Conservation (phyloP, 2,113 vertebrate species). For the Urocitellus parryii region DNA sequence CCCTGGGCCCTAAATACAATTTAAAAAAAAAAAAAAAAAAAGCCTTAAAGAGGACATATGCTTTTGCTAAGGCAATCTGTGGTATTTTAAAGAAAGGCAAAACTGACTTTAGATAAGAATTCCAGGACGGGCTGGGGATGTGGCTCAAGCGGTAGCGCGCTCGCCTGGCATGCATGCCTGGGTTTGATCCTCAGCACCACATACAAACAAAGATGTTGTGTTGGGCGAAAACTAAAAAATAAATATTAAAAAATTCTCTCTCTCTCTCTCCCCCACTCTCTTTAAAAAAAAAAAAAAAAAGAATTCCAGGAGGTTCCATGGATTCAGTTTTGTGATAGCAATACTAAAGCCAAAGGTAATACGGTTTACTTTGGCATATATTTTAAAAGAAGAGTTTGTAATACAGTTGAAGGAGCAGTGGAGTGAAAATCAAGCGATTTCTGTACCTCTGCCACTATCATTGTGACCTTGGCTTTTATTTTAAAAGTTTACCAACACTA, state of each 20-base stretch:
- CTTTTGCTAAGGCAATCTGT: slow-evolving; percentile 23
- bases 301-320: neutral
- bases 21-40: neutral
- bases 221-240: too few species aligned
- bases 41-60: neutral
- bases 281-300: too few species aligned
- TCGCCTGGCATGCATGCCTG: too few species aligned
- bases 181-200: too few species aligned
- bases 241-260: too few species aligned
- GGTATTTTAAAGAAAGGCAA: slow-evolving; percentile 40
- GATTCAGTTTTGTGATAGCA: neutral
- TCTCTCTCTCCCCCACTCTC: too few species aligned
- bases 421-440: neutral
- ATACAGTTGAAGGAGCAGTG: neutral
- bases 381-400: slow-evolving; percentile 1
- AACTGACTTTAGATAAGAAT: neutral
- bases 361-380: slow-evolving; percentile 12
- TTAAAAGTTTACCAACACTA: neutral
- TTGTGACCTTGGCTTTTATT: neutral
- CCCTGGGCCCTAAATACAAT: neutral
- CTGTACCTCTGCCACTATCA: neutral
- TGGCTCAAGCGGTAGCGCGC: too few species aligned
- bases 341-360: neutral
- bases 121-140: neutral
- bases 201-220: too few species aligned